Evolutionary conservation across 2,797 vertebrate genomes (phyloP).

Genomic region (Alauda arvensis): DNA sequence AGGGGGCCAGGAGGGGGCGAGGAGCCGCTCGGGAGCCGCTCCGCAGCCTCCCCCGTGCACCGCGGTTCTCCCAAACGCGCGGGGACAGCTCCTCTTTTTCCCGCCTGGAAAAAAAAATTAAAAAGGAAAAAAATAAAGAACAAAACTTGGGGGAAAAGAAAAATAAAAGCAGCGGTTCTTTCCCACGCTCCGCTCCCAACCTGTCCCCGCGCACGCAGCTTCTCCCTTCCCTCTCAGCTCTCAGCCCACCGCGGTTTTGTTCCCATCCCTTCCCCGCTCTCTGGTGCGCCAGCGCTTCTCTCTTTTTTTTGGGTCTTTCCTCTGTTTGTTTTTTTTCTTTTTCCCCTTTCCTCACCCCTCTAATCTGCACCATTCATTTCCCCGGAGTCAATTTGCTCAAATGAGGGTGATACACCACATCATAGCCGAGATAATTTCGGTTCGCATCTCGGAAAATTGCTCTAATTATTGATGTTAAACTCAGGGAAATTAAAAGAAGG

Average conservation of each 20-base stretch:
- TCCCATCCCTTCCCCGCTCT: not conserved
- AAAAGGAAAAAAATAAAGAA: not conserved
- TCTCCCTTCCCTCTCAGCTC: not conserved
- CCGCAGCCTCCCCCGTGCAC: not conserved
- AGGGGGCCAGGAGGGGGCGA: not conserved
- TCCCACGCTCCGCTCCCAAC: not conserved
- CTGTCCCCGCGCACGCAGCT: not conserved
- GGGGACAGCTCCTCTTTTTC: rapidly evolving
- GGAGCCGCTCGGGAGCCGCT: not conserved
- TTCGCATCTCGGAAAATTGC: conserved; percentile 87
- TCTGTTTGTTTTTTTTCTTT: not conserved
- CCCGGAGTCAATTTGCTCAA: conserved; percentile 78
- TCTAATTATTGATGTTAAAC: conserved; percentile 98
- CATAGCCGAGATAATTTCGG: conserved; percentile 78
- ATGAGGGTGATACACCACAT: conserved; percentile 77
- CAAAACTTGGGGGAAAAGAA: not conserved
- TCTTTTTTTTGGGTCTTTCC: not conserved
- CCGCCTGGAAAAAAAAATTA: no score
- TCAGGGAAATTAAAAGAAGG: conserved; percentile 90
- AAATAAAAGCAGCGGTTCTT: not conserved
- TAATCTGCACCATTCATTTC: conserved; percentile 73
- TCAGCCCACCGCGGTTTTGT: not conserved
- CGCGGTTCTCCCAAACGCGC: rapidly evolving
- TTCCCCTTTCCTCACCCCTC: not conserved
- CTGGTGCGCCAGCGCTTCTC: not conserved